Evolutionary conservation across 2,888 invertebrate genomes (phyloP).

Genomic region (Ophraella communa): DNA sequence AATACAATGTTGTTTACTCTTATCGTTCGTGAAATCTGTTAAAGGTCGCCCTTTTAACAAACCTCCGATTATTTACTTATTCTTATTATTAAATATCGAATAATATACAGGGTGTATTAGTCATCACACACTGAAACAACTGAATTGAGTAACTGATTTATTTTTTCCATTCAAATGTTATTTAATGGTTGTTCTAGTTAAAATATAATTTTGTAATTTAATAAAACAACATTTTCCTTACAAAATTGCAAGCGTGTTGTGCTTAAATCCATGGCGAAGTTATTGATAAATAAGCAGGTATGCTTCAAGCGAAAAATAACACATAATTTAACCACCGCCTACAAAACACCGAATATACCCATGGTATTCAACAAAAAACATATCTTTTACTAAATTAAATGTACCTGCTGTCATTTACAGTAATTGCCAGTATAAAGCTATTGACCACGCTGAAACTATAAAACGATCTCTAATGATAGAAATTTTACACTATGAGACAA

Average conservation of each 20-base stretch:
- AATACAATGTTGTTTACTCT: too few relatives aligned
- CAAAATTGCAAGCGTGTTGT: not conserved
- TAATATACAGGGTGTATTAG: too few relatives aligned
- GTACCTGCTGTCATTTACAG: constrained; percentile 41
- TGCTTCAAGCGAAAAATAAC: constrained; percentile 6
- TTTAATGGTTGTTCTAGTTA: too few relatives aligned
- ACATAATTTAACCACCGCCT: constrained; percentile 27
- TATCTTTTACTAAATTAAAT: constrained; percentile 36
- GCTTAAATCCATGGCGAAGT: not conserved
- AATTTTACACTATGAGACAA: constrained; percentile 45
- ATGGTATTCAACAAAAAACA: constrained; percentile 24
- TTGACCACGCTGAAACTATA: constrained; percentile 37
- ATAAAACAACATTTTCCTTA: not conserved
- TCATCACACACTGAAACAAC: too few relatives aligned
- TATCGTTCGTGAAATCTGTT: too few relatives aligned
- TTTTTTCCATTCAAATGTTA: too few relatives aligned
- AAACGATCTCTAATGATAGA: constrained; percentile 46
- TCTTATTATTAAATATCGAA: too few relatives aligned
- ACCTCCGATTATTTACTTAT: too few relatives aligned
- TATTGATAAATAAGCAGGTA: constrained; percentile 21
- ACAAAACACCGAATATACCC: constrained; percentile 27
- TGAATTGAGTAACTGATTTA: too few relatives aligned
- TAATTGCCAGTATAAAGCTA: constrained; percentile 30
- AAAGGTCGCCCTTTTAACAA: too few relatives aligned
- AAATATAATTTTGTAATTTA: too few relatives aligned